phyloP scores from a whole-genome alignment of 2,113 vertebrate species.

The Phrynosoma blainvillii region DNA sequence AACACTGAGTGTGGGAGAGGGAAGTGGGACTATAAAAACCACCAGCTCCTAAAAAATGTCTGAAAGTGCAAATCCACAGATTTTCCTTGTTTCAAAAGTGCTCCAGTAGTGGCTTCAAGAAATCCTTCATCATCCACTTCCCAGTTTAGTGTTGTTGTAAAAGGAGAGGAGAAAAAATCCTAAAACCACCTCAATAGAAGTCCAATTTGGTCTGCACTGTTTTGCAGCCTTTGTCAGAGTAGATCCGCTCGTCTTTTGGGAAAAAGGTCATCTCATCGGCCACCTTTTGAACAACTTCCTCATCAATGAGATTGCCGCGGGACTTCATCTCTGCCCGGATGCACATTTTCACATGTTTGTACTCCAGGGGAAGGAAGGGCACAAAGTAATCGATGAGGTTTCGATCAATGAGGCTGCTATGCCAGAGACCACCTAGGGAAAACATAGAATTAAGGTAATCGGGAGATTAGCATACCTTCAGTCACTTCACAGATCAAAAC shows the following conservation, averaged over 20 bases:
- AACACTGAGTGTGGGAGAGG: too few relatives aligned
- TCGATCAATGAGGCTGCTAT: conserved; percentile 88
- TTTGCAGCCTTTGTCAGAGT: conserved; percentile 94
- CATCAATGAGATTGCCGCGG: conserved; percentile 49
- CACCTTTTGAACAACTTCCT: conserved; percentile 73
- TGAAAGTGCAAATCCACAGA: conserved; percentile 59
- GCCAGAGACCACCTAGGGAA: conserved; percentile 90
- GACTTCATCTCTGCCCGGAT: conserved; percentile 82
- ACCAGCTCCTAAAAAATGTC: conserved; percentile 31
- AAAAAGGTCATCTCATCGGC: conserved; percentile 87
- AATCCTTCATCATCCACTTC: not conserved
- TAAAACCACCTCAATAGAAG: conserved; percentile 72
- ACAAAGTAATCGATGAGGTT: conserved; percentile 94
- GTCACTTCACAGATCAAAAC: too few relatives aligned
- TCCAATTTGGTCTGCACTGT: conserved; percentile 86
- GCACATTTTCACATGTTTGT: conserved; percentile 87
- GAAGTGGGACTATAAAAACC: too few relatives aligned
- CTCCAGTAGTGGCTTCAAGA: conserved; percentile 5
- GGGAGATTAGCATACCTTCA: too few relatives aligned
- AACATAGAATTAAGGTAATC: not conserved
- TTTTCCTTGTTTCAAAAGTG: conserved; percentile 25
- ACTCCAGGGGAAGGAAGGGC: conserved; percentile 95
- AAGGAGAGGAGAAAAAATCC: not conserved
- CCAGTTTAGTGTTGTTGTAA: not conserved
- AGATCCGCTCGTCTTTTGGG: conserved; percentile 86